phyloP scores from a whole-genome alignment of 2,797 vertebrate species.

The Antrozous pallidus region DNA sequence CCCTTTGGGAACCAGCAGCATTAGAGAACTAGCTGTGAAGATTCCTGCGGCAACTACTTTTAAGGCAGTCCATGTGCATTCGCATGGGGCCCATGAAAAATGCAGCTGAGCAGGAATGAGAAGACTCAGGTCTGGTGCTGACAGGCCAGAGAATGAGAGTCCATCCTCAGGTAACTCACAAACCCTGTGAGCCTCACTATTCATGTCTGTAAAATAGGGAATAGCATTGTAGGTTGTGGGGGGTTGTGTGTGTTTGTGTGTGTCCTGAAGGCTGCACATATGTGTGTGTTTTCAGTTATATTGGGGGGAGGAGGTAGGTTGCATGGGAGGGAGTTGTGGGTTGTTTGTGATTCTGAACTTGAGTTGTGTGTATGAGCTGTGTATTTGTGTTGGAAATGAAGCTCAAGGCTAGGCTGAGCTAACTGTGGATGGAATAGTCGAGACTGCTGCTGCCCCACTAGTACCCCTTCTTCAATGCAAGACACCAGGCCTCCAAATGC shows the following conservation, averaged over 20 bases:
- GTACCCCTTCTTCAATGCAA: neutral
- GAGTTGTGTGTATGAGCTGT: neutral
- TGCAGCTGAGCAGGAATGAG: neutral
- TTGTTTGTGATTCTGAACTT: neutral
- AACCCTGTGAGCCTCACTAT: neutral
- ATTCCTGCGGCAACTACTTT: neutral
- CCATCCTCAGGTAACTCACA: neutral
- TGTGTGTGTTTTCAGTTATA: neutral
- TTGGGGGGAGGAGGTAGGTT: neutral
- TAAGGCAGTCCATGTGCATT: accelerated
- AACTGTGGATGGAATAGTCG: neutral
- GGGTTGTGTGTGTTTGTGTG: neutral
- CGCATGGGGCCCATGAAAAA: neutral
- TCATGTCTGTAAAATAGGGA: neutral
- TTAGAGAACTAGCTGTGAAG: neutral
- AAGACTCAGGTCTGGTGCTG: neutral
- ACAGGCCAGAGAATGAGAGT: neutral
- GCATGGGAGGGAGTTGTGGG: neutral
- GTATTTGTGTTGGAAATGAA: too few species aligned
- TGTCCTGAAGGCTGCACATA: neutral
- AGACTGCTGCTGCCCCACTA: neutral
- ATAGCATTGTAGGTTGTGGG: neutral
- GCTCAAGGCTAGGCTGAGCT: neutral
- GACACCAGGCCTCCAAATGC: neutral
- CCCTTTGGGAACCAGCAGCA: neutral